phyloP scores from a whole-genome alignment of 2,888 invertebrate genomes.

The Synergus japonicus region DNA sequence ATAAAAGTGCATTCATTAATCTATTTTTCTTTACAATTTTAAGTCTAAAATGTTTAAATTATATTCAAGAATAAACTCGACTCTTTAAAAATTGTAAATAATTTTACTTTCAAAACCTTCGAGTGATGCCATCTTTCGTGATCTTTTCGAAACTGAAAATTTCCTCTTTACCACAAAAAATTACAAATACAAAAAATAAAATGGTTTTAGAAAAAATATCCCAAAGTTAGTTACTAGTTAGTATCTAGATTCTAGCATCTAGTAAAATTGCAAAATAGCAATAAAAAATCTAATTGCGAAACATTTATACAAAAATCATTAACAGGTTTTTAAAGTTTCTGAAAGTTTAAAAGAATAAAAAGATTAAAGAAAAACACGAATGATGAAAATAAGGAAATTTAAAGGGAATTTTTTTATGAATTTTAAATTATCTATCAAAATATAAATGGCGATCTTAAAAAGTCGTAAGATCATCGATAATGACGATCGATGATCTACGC shows the following conservation, averaged over 20 bases:
- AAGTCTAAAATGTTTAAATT: not conserved
- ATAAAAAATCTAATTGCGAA: too few relatives aligned
- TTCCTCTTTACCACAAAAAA: constrained; percentile 4
- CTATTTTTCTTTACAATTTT: not conserved
- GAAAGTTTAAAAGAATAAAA: too few relatives aligned
- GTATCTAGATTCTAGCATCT: not conserved
- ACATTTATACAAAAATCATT: too few relatives aligned
- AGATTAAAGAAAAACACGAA: not conserved
- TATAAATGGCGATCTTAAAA: not conserved
- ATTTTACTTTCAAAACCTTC: not conserved
- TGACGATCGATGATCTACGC: constrained; percentile 75
- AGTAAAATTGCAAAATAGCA: too few relatives aligned
- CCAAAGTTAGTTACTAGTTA: not conserved
- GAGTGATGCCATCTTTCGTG: constrained; percentile 37
- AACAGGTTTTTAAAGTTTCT: too few relatives aligned
- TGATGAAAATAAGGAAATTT: not conserved
- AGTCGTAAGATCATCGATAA: constrained; percentile 66
- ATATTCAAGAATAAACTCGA: not conserved
- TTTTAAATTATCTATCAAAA: not conserved
- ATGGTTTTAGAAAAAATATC: not conserved
- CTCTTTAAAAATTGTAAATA: not conserved
- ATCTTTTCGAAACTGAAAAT: not conserved
- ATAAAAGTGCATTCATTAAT: not conserved
- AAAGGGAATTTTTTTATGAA: not conserved
- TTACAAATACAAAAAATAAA: not conserved